Base-by-base conservation (phyloP, 1,140 invertebrate species). In the Aphelenchoides avenae region DNA sequence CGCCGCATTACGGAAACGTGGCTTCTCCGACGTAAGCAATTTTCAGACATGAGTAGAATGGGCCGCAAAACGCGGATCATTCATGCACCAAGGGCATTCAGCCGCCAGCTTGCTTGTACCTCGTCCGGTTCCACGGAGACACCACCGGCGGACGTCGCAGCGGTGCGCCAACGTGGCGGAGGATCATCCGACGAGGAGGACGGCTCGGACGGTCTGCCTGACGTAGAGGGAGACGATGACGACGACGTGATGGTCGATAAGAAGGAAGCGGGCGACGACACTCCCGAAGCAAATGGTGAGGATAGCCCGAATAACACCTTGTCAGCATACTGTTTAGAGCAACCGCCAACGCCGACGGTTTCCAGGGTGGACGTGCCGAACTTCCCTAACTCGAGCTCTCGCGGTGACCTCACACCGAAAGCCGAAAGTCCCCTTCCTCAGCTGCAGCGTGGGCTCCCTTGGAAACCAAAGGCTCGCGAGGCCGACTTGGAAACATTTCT, bases 381-480 rank as follows among this genome's bases (percentile, higher is more conserved):
- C n/a, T n/a, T n/a, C n/a, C n/a, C n/a, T n/a, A n/a, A n/a, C n/a
- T n/a, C n/a, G n/a, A n/a, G n/a, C n/a, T n/a, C n/a, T n/a, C 51
- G 68, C 27, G 71, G 73, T 34, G 71, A 77, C 27, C 54, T 63
- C 63, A 74, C 74, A 7, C 75, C 75, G 13, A 61, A 52, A 26
- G 70, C 73, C 24, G 61, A 52, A 57, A 33, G 33, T 42, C 33
- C 31, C 55, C 37, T 42, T 7, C 7, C 30, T n/a, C n/a, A n/a
- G n/a, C n/a, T n/a, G n/a, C 20, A 47, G 26, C 22, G 11, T 43
- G 15, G 46, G 1, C 51, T 74, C 1, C 73, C 73, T 5, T 74
- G 71, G 71, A 69, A 41, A 13, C 50, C 69, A 24, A 75, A 75
- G 49, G 57, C 70, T 29, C 55, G 58, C 7, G 51, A 58, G 37